Conservation (phyloP, 2,113 vertebrate species). For the Sigmodon hispidus region DNA sequence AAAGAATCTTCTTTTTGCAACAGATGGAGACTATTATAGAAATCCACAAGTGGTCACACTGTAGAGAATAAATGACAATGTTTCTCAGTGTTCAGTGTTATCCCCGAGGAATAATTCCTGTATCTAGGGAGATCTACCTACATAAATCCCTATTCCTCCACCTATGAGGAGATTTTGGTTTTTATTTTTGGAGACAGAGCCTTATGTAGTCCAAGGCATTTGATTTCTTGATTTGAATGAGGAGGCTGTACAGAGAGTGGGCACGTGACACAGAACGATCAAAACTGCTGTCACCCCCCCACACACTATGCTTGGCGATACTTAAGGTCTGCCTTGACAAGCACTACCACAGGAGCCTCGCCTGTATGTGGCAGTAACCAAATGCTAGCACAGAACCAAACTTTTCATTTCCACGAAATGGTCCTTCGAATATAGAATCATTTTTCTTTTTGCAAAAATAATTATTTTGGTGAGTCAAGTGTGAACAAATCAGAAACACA, state of each 20-base stretch:
- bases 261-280: background rate
- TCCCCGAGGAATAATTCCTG: background rate
- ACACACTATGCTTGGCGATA: background rate
- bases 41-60: no score
- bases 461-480: constrained; percentile 77
- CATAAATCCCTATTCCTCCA: background rate
- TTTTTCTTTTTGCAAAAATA: constrained; percentile 39
- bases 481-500: constrained; percentile 80
- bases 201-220: background rate
- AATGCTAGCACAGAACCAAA: background rate
- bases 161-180: background rate
- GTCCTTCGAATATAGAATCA: constrained; percentile 54
- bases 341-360: background rate
- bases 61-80: no score
- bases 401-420: background rate
- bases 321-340: background rate
- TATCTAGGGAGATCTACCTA: background rate
- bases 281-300: no score
- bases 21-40: background rate
- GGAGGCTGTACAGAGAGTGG: fast-evolving
- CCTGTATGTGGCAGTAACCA: background rate
- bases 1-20: background rate
- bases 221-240: background rate
- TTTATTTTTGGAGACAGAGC: no score
- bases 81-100: background rate